These are phyloP conservation scores for Carapus acus DNA, from an alignment of 2,797 vertebrate genomes.

Conservation along the genomic window DNA sequence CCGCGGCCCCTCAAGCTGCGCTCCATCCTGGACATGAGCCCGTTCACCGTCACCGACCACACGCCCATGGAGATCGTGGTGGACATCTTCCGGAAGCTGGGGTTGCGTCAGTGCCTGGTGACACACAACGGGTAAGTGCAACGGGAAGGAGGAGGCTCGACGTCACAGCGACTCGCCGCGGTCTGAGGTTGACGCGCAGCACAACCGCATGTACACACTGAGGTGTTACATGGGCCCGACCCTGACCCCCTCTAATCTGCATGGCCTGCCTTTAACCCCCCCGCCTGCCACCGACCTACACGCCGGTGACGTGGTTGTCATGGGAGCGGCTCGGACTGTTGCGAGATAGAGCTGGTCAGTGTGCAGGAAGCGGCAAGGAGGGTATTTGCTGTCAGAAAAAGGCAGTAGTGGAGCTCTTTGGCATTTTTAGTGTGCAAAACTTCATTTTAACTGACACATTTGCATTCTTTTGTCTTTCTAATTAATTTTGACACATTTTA, in stretches of 20 bases:
- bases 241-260: slow-evolving; percentile 32
- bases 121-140: slow-evolving; percentile 94
- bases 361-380: too few relatives aligned
- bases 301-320: too few relatives aligned
- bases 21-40: slow-evolving; percentile 98
- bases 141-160: too few relatives aligned
- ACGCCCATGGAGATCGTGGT: slow-evolving; percentile 99
- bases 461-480: not conserved
- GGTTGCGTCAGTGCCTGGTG: slow-evolving; percentile 97
- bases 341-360: too few relatives aligned
- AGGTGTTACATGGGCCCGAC: slow-evolving; percentile 41
- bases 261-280: slow-evolving; percentile 40
- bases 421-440: slow-evolving; percentile 12
- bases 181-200: slow-evolving; percentile 4
- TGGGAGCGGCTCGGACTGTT: too few relatives aligned
- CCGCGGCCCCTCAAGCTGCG: slow-evolving; percentile 93
- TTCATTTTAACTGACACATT: too few relatives aligned
- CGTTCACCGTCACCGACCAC: slow-evolving; percentile 98
- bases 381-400: not conserved
- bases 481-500: not conserved
- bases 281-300: not conserved
- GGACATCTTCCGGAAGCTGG: slow-evolving; percentile 97
- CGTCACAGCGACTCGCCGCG: too few relatives aligned
- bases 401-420: slow-evolving; percentile 24
- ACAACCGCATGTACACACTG: slow-evolving; percentile 27